Base-by-base conservation (phyloP, 2,888 invertebrate species). In the Amblyjoppa proteus region DNA sequence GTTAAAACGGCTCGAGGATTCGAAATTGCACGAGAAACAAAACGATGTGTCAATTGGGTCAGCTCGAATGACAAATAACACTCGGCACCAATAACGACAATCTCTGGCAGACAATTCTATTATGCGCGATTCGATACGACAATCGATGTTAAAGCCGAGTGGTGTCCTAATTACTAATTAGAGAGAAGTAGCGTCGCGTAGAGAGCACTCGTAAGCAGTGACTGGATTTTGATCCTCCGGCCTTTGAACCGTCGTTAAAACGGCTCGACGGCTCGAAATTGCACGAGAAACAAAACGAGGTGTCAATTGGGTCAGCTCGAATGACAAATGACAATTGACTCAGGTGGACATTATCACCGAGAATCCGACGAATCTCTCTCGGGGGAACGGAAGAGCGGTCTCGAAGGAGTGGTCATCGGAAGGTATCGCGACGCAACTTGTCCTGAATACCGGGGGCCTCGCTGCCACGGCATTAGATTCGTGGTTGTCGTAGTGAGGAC, bases 361-460 rank as follows among this genome's bases (percentile, higher is more conserved):
- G 49, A 25, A 13, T 25, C 20, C 53, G 38, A 20, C 34, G 68
- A 66, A 53, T 53, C n/a, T 76, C 41, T 51, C 41, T 41, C 51
- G 66, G 31, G 68, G 31, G 66, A 68, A 77, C 51, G 51, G 53
- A 41, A 68, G 68, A 75, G 49, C n/a, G 38, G 61, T 11, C 49
- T 53, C 68, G 68, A 53, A 77, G 68, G 68, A 77, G 77, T 77
- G 68, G 77, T 68, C 64, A 64, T 64, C 68, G 38, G 53, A 56
- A 77, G 41, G 58, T 45, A 64, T 71, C 70, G 25, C 71, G 71
- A 79, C 71, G 79, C 56, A 51, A 66, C 71, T 75, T 81, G 85
- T 85, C 85, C 85, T 85, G 83, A 85, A 85, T 85, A 83, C 85
- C 85, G 73, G 66, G 66, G 58, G 61, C 80, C 45, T 38, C n/a